Base-by-base conservation (phyloP, 2,888 invertebrate species). In the Amphipyra berbera region DNA sequence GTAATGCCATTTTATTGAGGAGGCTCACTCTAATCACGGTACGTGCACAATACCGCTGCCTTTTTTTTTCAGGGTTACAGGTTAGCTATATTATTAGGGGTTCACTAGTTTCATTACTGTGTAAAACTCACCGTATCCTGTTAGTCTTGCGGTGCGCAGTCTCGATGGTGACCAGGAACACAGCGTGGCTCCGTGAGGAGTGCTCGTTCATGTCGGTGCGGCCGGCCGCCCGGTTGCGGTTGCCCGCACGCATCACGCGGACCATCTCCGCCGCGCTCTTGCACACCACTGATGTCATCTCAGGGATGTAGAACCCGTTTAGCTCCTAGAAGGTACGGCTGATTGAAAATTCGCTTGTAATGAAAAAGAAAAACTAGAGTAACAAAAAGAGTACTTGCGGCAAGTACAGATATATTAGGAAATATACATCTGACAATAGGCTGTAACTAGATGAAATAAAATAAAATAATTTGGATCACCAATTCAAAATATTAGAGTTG, bases 201-300 rank as follows among this genome's bases (percentile, higher is more conserved):
- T 99, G 99, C 90, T 99, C 98, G 95, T 99, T 99, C 99, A 99
- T 99, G 90, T 99, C 98, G 55, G 99, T 99, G 68, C 98, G 97
- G 30, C 98, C 99, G 50, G 99, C 97, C n/a, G 99, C 98, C 81
- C 99, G 96, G 93, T 99, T 98, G 81, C 97, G 96, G 92, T 99
- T 99, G 54, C 99, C 99, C 47, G 97, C 95, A 77, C 97, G 96
- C 99, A 99, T 99, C 45, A 99, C 97, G 81, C 97, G 97, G 76
- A 98, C 96, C 95, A 99, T 99, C 93, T 99, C 99, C 77, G 96
- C 96, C 12, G 98, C 97, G 75, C 97, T 98, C 91, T 99, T 98
- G 88, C 99, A 99, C 57, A 99, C 98, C 85, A 98, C 97, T 4
- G 98, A 98, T 83, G 98, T 98, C 87, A 99, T 95, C 95, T 99